phyloP scores from a whole-genome alignment of 2,113 vertebrate species.

The Leiothrix lutea region DNA sequence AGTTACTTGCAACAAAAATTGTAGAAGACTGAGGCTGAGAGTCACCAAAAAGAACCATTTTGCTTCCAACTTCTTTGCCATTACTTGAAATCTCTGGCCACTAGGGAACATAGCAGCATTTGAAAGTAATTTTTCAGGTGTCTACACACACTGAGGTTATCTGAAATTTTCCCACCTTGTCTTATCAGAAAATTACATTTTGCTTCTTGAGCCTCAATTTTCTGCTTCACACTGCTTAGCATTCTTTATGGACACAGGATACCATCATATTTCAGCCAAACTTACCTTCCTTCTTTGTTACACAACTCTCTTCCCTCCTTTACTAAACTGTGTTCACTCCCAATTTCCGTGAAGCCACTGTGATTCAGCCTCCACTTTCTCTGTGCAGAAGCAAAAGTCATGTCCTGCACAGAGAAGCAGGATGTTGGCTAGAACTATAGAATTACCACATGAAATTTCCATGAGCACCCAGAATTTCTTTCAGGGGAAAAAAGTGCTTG shows the following conservation, averaged over 20 bases:
- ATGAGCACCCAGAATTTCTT: background rate
- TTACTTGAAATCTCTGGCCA: background rate
- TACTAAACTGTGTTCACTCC: background rate
- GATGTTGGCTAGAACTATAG: background rate
- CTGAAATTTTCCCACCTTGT: background rate
- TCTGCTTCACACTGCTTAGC: background rate
- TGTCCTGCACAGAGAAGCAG: background rate
- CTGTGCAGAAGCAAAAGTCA: background rate
- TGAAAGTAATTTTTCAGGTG: background rate
- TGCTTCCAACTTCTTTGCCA: background rate
- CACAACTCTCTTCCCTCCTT: background rate
- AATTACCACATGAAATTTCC: background rate
- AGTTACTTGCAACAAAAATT: background rate
- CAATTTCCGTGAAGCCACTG: background rate
- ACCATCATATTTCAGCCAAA: background rate
- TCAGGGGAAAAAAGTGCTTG: background rate
- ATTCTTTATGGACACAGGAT: background rate
- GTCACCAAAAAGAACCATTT: background rate
- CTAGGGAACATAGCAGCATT: background rate
- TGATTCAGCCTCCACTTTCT: background rate
- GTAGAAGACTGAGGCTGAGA: background rate
- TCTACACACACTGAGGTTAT: background rate
- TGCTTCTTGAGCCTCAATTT: conserved; percentile 7
- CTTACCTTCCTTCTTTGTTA: conserved; percentile 6
- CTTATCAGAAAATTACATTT: background rate